Base-by-base conservation (phyloP, 2,797 vertebrate genomes). In the Poecilia wingei region DNA sequence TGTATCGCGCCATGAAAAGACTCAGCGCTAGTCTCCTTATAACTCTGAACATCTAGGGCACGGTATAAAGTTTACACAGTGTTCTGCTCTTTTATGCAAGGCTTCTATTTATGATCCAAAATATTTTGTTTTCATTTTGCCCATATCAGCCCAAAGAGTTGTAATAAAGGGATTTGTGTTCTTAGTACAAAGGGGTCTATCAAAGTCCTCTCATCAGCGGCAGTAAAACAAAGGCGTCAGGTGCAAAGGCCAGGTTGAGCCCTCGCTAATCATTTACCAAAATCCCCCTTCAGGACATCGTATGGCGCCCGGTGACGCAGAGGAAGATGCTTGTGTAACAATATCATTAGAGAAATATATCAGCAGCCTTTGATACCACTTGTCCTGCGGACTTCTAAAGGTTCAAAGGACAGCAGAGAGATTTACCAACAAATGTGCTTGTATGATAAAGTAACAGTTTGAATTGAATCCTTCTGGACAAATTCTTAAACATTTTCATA, bases 1-100 rank as follows among this genome's bases (percentile, higher is more conserved):
- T 64, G 81, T 81, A 79, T 83, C 66, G 80, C 73, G 82, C 79
- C 76, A 45, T 46, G 25, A 89, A 87, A 83, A 76, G 78, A 80
- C 75, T 43, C 47, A 2, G 51, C 72, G 72, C 36, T 10, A 0
- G 59, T 85, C 76, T 73, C 79, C 72, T 45, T 51, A 87, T 85
- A 79, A 80, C 75, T 75, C 45, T 76, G 39, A 45, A 51, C 77
- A 79, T 81, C 73, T 41, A 73, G 76, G 16, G 77, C 69, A 82
- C 69, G 22, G 7, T 79, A 64, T 74, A 39, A 25, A 47, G 77
- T 28, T n/a, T 66, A 61, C 72, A 39, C 72, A 78, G 68, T 55
- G 72, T 77, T 81, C 88, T 88, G 76, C 87, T 87, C 77, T 61
- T 45, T 75, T 33, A 84, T 31, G 64, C 61, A 68, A 61, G 59